Evolutionary conservation across 1,140 invertebrate species (phyloP), one percentile per base, ranked within the genome.

Genomic region (Euura lappo): DNA sequence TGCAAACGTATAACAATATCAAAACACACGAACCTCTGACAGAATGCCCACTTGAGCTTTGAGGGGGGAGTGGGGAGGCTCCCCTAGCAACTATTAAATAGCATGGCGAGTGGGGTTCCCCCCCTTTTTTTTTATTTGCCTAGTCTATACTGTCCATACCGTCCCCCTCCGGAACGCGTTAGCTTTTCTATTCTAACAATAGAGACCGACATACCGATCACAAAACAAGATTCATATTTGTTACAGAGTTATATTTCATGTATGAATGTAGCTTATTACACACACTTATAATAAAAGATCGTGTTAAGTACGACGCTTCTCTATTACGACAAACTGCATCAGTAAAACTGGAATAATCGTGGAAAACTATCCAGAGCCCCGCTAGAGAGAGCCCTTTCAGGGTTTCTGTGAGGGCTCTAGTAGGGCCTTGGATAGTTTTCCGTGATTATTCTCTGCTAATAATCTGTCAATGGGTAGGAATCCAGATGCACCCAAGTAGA

Each of bases 1-100:
- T 77, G 76, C 74, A 79, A 78, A 76, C 74, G 77, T 76, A 28
- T 28, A 75, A 76, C 77, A 75, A 76, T 78, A 77, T 77, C 76
- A 80, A 77, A 78, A 76, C 76, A 77, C 73, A 71, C 72, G 65
- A 10, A 44, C 44, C 8, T 10, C 11, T 28, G 67, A 11, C 51
- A 72, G 75, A 76, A 78, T 77, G 65, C 71, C 75, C 78, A 78
- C 77, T 80, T 76, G 77, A 79, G 69, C 11, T 28, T 28, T 28
- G 28, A 28, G 28, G 28, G 28, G 28, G 28, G 28, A 28, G 28
- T 28, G 28, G 28, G 28, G 28, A 28, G 28, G 73, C 75, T 69
- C 77, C 74, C 75, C 51, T 60, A 8, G 51, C 8, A 60, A 28
- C 28, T 28, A 28, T 28, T 60, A n/a, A 60, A 60, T 60, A 60